Percentiles rank a stretch among this genome's conserved stretches.
phyloP scores from a whole-genome alignment of 2,888 invertebrate genomes.

The Mayetiola destructor region DNA sequence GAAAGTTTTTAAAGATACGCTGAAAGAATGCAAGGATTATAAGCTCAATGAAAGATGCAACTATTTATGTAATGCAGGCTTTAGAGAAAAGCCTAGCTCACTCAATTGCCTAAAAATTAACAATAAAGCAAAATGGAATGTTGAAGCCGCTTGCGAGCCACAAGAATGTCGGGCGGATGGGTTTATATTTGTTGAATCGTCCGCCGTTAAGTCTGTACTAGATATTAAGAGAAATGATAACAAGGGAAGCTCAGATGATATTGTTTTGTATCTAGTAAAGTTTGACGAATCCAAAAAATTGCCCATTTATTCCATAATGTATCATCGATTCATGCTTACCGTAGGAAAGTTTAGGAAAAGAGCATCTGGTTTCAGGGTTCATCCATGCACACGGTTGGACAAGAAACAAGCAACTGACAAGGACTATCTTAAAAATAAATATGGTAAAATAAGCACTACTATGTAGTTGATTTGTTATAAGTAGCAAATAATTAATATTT shows the following conservation, averaged over 20 bases:
- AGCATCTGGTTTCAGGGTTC: neutral
- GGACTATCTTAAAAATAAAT: neutral
- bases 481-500: neutral
- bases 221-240: neutral
- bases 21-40: neutral
- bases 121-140: neutral
- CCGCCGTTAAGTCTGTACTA: neutral
- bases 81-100: neutral
- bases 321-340: neutral
- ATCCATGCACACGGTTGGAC: neutral
- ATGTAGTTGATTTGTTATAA: neutral
- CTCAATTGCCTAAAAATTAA: neutral
- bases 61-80: neutral
- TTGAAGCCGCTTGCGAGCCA: neutral
- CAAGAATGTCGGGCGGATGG: neutral
- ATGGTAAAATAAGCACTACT: neutral
- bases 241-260: neutral
- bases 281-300: neutral
- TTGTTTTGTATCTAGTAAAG: neutral
- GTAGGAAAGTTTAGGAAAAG: neutral
- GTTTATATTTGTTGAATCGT: neutral
- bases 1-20: neutral
- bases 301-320: neutral
- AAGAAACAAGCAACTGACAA: neutral
- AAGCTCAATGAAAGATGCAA: neutral